Evolutionary conservation across 2,113 vertebrate genomes (phyloP).

Genomic region (Okapia johnstoni): DNA sequence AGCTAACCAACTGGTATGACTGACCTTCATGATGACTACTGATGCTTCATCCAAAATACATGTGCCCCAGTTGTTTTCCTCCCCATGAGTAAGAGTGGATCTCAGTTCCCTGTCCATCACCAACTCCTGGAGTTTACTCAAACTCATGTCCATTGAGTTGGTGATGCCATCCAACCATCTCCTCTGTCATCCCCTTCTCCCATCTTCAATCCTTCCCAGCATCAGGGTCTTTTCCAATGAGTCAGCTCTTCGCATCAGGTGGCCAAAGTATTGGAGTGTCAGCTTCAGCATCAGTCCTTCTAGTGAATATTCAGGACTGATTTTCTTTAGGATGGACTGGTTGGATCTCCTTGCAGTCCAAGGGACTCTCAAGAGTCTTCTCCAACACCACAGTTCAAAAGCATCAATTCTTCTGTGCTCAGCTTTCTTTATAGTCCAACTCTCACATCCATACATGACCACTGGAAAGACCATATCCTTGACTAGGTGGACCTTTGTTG

Average conservation of each 20-base stretch:
- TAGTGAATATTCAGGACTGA: neutral
- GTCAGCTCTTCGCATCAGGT: neutral
- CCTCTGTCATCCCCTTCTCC: neutral
- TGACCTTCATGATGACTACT: neutral
- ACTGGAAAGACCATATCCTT: neutral
- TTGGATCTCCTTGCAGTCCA: neutral
- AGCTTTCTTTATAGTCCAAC: neutral
- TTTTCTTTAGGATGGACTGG: neutral
- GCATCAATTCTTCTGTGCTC: neutral
- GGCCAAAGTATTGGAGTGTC: neutral
- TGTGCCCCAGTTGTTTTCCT: neutral
- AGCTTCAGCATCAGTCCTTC: neutral
- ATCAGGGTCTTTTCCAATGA: neutral
- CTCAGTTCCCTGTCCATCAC: neutral
- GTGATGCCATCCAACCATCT: neutral
- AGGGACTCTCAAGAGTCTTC: neutral
- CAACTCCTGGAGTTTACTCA: neutral
- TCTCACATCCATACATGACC: neutral
- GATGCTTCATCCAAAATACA: neutral
- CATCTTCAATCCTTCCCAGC: neutral
- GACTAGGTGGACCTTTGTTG: neutral
- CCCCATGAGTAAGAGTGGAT: neutral
- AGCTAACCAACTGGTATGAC: neutral
- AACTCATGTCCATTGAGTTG: neutral
- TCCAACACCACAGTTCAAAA: neutral